phyloP scores from a whole-genome alignment of 2,888 invertebrate genomes.

The Drosophila austrosaltans region DNA sequence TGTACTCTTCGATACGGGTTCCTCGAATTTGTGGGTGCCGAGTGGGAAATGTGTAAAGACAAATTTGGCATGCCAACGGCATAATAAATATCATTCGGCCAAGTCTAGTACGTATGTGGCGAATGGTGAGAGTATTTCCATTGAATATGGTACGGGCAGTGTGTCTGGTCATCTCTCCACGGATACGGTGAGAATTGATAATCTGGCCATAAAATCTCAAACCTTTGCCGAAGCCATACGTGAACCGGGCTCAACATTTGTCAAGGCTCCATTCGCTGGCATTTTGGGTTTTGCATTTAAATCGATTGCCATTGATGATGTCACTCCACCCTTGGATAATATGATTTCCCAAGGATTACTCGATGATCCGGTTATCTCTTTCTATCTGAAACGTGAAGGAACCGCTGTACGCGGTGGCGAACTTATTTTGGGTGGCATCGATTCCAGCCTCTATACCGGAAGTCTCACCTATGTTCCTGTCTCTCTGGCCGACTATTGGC shows the following conservation, averaged over 20 bases:
- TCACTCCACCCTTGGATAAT: constrained; percentile 92
- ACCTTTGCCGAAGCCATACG: constrained; percentile 96
- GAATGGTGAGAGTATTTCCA: constrained; percentile 95
- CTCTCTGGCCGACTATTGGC: constrained; percentile 95
- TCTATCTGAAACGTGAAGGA: constrained; percentile 93
- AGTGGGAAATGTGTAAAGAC: constrained; percentile 95
- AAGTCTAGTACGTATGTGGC: constrained; percentile 91
- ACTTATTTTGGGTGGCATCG: constrained; percentile 95
- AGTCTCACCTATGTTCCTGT: constrained; percentile 89
- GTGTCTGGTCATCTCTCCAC: constrained; percentile 96
- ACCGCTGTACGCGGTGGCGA: constrained; percentile 90
- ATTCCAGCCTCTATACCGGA: constrained; percentile 91
- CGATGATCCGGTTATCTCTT: constrained; percentile 92
- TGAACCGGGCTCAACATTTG: constrained; percentile 96
- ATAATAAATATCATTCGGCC: constrained; percentile 95
- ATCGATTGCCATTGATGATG: constrained; percentile 87
- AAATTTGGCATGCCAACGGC: constrained; percentile 96
- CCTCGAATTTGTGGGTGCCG: constrained; percentile 99
- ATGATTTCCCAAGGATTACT: constrained; percentile 92
- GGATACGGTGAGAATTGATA: constrained; percentile 90
- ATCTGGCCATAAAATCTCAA: constrained; percentile 88
- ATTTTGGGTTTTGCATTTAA: constrained; percentile 96
- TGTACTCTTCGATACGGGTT: constrained; percentile 97
- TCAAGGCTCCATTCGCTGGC: constrained; percentile 98
- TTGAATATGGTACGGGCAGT: constrained; percentile 97